Evolutionary conservation across 2,113 vertebrate genomes (phyloP).

Genomic region (Amia ocellicauda): DNA sequence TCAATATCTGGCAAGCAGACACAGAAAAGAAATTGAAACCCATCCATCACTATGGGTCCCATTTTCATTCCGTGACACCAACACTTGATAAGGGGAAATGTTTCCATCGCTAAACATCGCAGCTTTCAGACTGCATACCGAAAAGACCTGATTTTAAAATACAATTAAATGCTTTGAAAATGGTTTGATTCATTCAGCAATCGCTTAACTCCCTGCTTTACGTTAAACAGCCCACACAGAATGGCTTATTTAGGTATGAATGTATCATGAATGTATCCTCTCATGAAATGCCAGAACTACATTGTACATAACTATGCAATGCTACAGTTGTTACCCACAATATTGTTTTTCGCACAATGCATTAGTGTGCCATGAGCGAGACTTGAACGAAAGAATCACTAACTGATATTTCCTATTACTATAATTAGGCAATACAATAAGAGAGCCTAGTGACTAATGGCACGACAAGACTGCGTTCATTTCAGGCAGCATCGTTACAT

Average conservation of each 20-base stretch:
- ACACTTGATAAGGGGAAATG: neutral
- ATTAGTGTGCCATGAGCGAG: neutral
- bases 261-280: neutral
- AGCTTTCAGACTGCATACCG: neutral
- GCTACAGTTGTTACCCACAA: neutral
- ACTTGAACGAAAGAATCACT: neutral
- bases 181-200: neutral
- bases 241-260: neutral
- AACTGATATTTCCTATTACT: too few relatives aligned
- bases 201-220: neutral
- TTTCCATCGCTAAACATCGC: neutral
- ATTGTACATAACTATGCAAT: neutral
- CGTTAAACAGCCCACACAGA: neutral
- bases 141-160: neutral
- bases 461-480: conserved; percentile 1
- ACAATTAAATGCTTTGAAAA: neutral
- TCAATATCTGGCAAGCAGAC: neutral
- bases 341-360: neutral
- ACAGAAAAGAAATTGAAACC: neutral
- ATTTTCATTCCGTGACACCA: too few relatives aligned
- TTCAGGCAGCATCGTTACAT: neutral
- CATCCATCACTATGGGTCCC: neutral
- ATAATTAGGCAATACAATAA: too few relatives aligned
- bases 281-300: neutral
- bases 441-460: neutral